Evolutionary conservation across 2,113 vertebrate species (phyloP).

Genomic region (Mormoops blainvillei): DNA sequence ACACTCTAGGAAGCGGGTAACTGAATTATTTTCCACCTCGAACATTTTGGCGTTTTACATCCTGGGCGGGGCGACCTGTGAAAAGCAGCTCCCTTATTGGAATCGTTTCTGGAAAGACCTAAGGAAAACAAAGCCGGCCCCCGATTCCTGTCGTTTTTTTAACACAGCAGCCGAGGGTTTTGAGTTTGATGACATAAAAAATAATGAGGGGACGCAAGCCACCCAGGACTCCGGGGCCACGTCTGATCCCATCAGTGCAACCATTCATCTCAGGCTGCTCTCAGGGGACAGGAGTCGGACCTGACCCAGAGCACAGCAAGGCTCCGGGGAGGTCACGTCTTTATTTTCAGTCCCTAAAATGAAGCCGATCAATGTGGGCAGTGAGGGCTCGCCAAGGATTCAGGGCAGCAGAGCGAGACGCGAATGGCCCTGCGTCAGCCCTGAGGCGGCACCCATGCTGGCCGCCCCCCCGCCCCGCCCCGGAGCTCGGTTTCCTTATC

Average conservation of each 20-base stretch:
- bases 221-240: fast-evolving
- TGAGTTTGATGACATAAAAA: too few relatives aligned
- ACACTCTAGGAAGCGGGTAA: neutral
- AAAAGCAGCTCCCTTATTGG: neutral
- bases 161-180: fast-evolving
- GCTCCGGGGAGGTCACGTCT: neutral
- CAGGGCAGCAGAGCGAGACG: fast-evolving
- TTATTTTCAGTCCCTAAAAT: neutral
- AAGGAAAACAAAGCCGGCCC: neutral
- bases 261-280: neutral
- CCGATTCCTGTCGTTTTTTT: fast-evolving
- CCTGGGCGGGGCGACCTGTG: neutral
- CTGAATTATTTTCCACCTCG: neutral
- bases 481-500: neutral
- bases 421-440: fast-evolving
- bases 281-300: fast-evolving
- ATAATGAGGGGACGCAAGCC: fast-evolving
- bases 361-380: fast-evolving
- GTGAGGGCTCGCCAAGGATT: fast-evolving
- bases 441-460: fast-evolving
- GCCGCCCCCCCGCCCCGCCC: fast-evolving
- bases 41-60: neutral
- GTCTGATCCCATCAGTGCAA: fast-evolving
- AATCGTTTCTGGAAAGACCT: neutral
- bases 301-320: fast-evolving